Conservation (phyloP, 2,113 vertebrate genomes). For the Taxidea taxus region DNA sequence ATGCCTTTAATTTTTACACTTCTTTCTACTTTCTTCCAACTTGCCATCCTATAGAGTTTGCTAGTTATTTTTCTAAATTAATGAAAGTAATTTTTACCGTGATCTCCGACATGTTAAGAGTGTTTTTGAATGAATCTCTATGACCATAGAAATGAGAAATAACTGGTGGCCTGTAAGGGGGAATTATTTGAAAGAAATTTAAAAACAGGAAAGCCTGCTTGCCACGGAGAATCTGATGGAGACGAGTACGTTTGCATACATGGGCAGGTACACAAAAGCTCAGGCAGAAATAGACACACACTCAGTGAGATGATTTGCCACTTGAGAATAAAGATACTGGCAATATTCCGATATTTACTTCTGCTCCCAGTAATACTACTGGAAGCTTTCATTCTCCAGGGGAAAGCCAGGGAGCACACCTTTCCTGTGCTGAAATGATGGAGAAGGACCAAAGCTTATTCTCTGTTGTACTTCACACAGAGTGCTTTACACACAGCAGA, state of each 20-base stretch:
- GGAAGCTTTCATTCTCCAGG: neutral
- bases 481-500: slow-evolving; percentile 44
- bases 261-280: neutral
- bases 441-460: neutral
- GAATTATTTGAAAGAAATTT: neutral
- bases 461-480: slow-evolving; percentile 8
- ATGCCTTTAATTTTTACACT: neutral
- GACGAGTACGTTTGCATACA: neutral
- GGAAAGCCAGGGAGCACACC: neutral
- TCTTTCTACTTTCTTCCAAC: neutral
- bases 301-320: neutral
- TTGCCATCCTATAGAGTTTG: neutral
- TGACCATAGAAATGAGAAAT: neutral
- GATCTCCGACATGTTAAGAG: neutral
- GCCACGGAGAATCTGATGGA: neutral
- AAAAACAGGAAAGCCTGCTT: neutral
- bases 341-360: neutral
- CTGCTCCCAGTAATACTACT: neutral
- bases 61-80: neutral
- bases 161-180: neutral
- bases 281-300: neutral
- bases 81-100: neutral
- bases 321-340: slow-evolving; percentile 3
- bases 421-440: neutral
- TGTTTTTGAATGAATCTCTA: neutral